These are phyloP conservation scores for Dissostichus mawsoni DNA, from an alignment of 2,113 vertebrate species.

Conservation along the genomic window DNA sequence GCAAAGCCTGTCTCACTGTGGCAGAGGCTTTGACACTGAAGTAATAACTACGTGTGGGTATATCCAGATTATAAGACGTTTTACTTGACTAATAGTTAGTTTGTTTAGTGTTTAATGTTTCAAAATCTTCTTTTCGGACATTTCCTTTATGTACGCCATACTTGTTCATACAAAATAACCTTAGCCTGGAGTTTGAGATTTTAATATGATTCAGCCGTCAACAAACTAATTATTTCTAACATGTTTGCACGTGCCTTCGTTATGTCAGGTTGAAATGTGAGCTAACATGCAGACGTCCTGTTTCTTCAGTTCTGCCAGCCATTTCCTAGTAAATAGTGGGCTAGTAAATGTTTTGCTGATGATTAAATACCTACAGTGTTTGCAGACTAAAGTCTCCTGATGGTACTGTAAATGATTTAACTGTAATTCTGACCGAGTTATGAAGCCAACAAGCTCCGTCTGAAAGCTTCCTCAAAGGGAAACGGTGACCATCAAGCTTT, in stretches of 20 bases:
- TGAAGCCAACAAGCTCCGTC: background rate
- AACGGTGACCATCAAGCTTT: background rate
- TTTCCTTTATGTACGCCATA: background rate
- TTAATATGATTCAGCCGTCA: background rate
- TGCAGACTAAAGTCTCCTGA: constrained; percentile 5
- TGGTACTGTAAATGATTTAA: constrained; percentile 29
- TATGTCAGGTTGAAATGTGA: background rate
- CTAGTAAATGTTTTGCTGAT: background rate
- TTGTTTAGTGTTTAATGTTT: too few relatives aligned
- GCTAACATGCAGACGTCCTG: background rate
- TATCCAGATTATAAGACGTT: too few relatives aligned
- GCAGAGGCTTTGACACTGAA: too few relatives aligned
- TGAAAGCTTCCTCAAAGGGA: background rate
- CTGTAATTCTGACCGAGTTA: background rate
- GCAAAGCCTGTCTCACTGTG: too few relatives aligned
- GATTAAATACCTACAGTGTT: background rate
- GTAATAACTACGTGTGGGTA: too few relatives aligned
- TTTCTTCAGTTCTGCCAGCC: background rate
- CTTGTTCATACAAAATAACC: background rate
- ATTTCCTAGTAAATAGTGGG: background rate
- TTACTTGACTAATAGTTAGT: too few relatives aligned
- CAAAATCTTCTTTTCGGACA: too few relatives aligned
- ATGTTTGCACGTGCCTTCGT: constrained; percentile 2
- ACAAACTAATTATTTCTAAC: too few relatives aligned
- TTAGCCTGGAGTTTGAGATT: background rate